phyloP scores from a whole-genome alignment of 2,797 vertebrate species.

The Malacoraja senta region DNA sequence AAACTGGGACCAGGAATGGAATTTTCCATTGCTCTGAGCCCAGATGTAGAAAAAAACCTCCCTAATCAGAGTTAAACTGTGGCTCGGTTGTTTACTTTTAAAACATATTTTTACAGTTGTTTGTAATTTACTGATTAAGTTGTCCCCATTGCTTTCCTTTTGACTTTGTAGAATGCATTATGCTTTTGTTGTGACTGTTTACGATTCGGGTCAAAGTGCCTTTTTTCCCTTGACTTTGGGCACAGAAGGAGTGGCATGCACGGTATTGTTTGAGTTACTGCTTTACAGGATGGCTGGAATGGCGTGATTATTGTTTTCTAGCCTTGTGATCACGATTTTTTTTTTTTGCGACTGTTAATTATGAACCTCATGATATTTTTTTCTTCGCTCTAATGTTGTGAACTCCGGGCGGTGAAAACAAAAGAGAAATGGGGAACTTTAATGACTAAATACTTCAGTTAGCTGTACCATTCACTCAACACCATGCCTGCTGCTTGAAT shows the following conservation, averaged over 20 bases:
- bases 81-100: conserved; percentile 41
- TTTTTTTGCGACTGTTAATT: background rate
- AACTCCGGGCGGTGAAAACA: background rate
- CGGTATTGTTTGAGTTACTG: conserved; percentile 12
- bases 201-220: background rate
- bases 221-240: conserved; percentile 33
- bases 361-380: background rate
- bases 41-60: background rate
- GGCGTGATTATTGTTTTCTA: conserved; percentile 22
- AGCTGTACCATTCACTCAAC: conserved; percentile 10
- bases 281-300: background rate
- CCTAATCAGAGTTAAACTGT: conserved; percentile 40
- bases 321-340: background rate
- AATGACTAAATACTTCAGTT: background rate
- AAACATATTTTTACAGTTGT: conserved; percentile 41
- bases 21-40: conserved; percentile 35
- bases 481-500: background rate
- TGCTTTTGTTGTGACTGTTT: conserved; percentile 44
- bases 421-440: background rate
- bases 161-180: conserved; percentile 12
- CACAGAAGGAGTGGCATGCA: background rate
- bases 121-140: conserved; percentile 42
- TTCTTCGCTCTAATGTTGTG: background rate
- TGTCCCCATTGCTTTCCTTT: conserved; percentile 40
- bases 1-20: conserved; percentile 34